Conservation (phyloP, 37 sponge, comb jelly and placozoan genomes). For the Dysidea cf. avara region DNA sequence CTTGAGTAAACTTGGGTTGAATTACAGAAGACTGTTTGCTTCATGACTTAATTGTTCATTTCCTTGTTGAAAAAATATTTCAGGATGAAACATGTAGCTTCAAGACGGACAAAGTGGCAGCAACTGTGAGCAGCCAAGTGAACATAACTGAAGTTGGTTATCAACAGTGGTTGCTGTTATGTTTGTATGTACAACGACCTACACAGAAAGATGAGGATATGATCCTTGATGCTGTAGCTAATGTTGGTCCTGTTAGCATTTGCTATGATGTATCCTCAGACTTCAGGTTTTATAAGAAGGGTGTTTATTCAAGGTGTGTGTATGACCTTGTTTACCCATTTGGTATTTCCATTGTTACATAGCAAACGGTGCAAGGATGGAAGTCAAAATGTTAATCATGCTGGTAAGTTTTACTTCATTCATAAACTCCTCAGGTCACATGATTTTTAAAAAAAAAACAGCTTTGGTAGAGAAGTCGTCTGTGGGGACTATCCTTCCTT, state of each 20-base stretch:
- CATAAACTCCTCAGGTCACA: background rate
- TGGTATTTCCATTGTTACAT: background rate
- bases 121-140: slow-evolving; percentile 53
- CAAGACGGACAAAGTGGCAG: slow-evolving; percentile 42
- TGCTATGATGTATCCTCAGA: slow-evolving; percentile 49
- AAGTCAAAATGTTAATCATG: slow-evolving; percentile 60
- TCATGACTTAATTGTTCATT: background rate
- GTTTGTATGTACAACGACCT: too few relatives aligned
- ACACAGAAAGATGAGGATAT: slow-evolving; percentile 62
- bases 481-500: too few relatives aligned
- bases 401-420: slow-evolving; percentile 38
- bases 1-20: too few relatives aligned
- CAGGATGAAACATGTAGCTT: slow-evolving; percentile 56
- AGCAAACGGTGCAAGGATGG: slow-evolving; percentile 29
- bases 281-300: slow-evolving; percentile 54
- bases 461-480: too few relatives aligned
- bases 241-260: slow-evolving; percentile 68
- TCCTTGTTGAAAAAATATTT: too few relatives aligned
- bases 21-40: too few relatives aligned
- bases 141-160: slow-evolving; percentile 67
- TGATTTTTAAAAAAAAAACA: too few relatives aligned
- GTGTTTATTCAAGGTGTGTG: slow-evolving; percentile 61
- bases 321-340: background rate
- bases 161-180: too few relatives aligned
- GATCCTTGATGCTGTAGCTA: slow-evolving; percentile 53